Conservation (phyloP, 2,888 invertebrate species). For the Eupithecia insigniata region DNA sequence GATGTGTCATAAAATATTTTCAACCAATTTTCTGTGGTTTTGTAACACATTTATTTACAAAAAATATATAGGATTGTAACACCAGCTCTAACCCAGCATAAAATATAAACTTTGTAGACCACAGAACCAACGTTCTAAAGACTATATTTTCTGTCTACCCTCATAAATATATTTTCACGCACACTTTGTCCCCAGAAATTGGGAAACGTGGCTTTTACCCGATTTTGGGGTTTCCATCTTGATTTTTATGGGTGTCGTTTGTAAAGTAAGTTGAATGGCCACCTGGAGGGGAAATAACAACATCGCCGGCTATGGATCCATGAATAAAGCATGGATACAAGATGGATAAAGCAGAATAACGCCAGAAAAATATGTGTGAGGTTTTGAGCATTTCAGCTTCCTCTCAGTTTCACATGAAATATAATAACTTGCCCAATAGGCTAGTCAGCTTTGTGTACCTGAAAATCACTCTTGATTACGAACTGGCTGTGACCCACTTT, state of each 20-base stretch:
- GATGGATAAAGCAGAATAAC: neutral
- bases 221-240: slow-evolving; percentile 21
- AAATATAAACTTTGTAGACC: neutral
- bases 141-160: slow-evolving; percentile 17
- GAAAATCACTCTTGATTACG: too few species aligned
- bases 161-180: slow-evolving; percentile 27
- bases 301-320: neutral
- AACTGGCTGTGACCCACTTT: too few species aligned
- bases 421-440: too few species aligned
- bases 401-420: neutral
- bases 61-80: neutral
- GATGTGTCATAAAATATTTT: neutral
- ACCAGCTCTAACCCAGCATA: neutral
- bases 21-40: neutral
- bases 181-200: slow-evolving; percentile 25
- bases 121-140: slow-evolving; percentile 1
- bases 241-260: slow-evolving; percentile 22
- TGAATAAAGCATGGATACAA: neutral
- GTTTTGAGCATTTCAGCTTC: neutral
- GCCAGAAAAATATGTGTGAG: neutral
- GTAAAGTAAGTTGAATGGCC: slow-evolving; percentile 6
- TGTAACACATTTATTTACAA: neutral
- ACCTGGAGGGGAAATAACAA: neutral
- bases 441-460: too few species aligned
- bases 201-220: slow-evolving; percentile 13